Percentiles rank a stretch among this genome's conserved stretches.
phyloP scores from a whole-genome alignment of 2,888 invertebrate genomes.

The Osedax frankpressi region DNA sequence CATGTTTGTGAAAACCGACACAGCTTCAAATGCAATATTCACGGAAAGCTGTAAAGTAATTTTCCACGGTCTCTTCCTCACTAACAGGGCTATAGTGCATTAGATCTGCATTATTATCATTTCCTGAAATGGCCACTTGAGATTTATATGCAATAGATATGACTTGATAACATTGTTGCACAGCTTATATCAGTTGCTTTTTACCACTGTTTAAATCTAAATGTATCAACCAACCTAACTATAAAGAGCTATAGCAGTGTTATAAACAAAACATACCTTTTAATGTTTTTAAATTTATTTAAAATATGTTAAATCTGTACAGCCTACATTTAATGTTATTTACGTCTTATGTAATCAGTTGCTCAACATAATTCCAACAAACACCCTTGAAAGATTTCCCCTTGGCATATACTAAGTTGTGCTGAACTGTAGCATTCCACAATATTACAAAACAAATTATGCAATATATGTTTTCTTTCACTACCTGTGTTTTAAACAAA shows the following conservation, averaged over 20 bases:
- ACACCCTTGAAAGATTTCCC: constrained; percentile 1
- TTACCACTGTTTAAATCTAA: background rate
- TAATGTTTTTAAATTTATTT: background rate
- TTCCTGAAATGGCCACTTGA: background rate
- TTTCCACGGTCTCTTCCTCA: background rate
- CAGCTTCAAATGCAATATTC: constrained; percentile 8
- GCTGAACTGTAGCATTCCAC: background rate
- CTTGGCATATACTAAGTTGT: background rate
- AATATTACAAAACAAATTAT: background rate
- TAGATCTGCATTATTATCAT: constrained; percentile 9
- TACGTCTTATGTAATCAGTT: constrained; percentile 1
- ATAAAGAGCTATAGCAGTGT: background rate
- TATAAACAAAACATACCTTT: background rate
- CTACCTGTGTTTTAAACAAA: background rate
- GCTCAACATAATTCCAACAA: background rate
- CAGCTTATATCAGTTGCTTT: background rate
- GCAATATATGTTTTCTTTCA: background rate
- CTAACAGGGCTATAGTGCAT: constrained; percentile 2
- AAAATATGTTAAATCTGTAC: background rate
- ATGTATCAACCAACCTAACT: background rate
- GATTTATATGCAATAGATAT: constrained; percentile 4
- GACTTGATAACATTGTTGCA: constrained; percentile 8
- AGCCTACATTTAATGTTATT: background rate
- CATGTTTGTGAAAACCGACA: constrained; percentile 9
- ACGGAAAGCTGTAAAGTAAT: constrained; percentile 9